Evolutionary conservation across 2,888 invertebrate species (phyloP).

Genomic region (Rhagophthalmus giganteus): DNA sequence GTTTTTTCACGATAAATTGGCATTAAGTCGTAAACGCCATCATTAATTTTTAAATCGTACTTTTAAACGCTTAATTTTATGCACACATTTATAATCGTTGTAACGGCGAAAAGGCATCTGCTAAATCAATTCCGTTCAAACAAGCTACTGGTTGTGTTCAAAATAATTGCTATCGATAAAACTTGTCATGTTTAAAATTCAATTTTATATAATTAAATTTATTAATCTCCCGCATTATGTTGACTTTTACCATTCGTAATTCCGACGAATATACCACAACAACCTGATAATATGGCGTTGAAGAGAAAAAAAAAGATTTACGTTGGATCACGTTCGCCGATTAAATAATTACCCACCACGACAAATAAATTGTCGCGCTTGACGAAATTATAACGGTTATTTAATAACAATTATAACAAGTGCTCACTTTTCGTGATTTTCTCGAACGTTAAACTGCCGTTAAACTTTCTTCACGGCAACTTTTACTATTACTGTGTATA

Average conservation of each 20-base stretch:
- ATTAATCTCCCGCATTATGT: slow-evolving; percentile 14
- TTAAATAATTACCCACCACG: too few relatives aligned
- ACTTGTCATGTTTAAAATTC: slow-evolving; percentile 18
- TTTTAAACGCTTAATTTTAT: too few relatives aligned
- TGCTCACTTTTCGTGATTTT: too few relatives aligned
- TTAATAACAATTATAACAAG: too few relatives aligned
- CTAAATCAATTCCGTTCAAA: background rate
- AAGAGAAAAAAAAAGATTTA: background rate
- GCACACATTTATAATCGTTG: background rate
- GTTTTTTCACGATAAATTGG: too few relatives aligned
- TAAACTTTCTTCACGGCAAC: background rate
- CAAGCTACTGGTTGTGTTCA: background rate
- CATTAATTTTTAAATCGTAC: too few relatives aligned
- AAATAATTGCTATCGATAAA: slow-evolving; percentile 13
- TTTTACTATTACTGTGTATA: background rate
- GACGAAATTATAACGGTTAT: too few relatives aligned
- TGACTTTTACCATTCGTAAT: slow-evolving; percentile 3
- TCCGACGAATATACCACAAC: background rate
- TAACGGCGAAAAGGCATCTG: background rate
- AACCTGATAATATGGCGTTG: background rate
- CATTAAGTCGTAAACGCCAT: too few relatives aligned
- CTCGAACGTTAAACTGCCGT: background rate
- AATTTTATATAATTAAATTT: slow-evolving; percentile 19
- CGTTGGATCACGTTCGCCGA: background rate
- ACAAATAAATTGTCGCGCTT: too few relatives aligned